Evolutionary conservation across 2,113 vertebrate species (phyloP).

Genomic region (Ictalurus furcatus): DNA sequence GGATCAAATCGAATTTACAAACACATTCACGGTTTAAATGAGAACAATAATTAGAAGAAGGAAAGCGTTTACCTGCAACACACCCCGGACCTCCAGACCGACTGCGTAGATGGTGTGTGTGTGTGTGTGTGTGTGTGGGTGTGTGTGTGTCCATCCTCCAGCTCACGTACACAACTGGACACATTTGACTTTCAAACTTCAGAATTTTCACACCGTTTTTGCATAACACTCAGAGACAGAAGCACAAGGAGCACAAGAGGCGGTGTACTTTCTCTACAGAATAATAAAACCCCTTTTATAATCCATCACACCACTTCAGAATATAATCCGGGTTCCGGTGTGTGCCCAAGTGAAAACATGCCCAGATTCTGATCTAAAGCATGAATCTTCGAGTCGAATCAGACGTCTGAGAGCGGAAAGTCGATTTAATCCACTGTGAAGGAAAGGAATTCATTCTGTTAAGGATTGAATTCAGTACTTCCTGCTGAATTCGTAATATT

Average conservation of each 20-base stretch:
- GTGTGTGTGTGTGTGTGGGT: too few species aligned
- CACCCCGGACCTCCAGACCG: constrained; percentile 4
- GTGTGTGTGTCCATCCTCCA: not conserved
- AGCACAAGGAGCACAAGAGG: not conserved
- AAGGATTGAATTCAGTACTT: not conserved
- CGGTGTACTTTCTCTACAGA: not conserved
- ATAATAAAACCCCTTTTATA: not conserved
- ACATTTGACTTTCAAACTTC: constrained; percentile 67
- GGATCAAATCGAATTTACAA: not conserved
- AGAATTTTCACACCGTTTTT: constrained; percentile 57
- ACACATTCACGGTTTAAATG: not conserved
- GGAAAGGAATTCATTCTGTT: not conserved
- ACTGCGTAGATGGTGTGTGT: not conserved
- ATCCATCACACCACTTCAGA: not conserved
- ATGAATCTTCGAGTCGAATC: not conserved
- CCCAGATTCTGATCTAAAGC: not conserved
- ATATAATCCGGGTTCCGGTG: not conserved
- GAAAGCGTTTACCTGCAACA: constrained; percentile 2
- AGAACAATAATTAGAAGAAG: not conserved
- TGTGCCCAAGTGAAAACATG: not conserved
- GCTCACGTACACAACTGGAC: not conserved
- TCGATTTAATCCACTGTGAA: not conserved
- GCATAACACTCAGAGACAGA: constrained; percentile 49
- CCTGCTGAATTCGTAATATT: not conserved
- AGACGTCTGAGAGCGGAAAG: not conserved